These are phyloP conservation scores for Eupeodes luniger DNA, from an alignment of 2,888 invertebrate genomes.

Conservation along the genomic window DNA sequence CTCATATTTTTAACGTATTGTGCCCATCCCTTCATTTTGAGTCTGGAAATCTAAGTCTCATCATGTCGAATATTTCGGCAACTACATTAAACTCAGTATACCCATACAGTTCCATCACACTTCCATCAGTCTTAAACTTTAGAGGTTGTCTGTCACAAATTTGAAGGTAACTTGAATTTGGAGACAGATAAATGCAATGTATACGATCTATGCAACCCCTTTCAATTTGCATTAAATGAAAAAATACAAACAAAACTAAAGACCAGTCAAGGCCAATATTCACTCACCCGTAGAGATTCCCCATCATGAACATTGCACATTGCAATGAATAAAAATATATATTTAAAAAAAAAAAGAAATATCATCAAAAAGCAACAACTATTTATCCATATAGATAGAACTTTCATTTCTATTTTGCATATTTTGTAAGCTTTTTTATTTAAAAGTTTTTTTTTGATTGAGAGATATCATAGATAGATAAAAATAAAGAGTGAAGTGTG, in stretches of 20 bases:
- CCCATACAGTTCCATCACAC: too few species aligned
- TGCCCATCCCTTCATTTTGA: too few species aligned
- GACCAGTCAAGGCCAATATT: conserved; percentile 78
- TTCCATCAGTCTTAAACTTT: too few species aligned
- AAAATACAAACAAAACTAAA: conserved; percentile 76
- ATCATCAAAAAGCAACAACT: background rate
- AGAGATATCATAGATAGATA: background rate
- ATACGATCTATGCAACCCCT: conserved; percentile 48
- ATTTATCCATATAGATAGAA: conserved; percentile 38
- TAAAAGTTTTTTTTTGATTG: background rate
- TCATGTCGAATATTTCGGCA: too few species aligned
- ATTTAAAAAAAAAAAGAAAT: background rate
- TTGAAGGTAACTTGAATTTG: conserved; percentile 20
- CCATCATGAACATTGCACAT: conserved; percentile 26
- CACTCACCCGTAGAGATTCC: conserved; percentile 68
- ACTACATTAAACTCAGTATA: too few species aligned
- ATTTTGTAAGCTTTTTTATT: conserved; percentile 52
- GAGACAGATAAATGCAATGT: conserved; percentile 5
- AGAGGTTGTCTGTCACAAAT: conserved; percentile 57
- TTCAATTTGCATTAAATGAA: conserved; percentile 50
- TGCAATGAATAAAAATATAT: background rate
- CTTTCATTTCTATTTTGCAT: conserved; percentile 52
- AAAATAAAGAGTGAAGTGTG: conserved; percentile 23
- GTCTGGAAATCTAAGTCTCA: too few species aligned
- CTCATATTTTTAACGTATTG: too few species aligned